These are phyloP conservation scores for Alca torda DNA, from an alignment of 2,797 vertebrate genomes.

Conservation along the genomic window DNA sequence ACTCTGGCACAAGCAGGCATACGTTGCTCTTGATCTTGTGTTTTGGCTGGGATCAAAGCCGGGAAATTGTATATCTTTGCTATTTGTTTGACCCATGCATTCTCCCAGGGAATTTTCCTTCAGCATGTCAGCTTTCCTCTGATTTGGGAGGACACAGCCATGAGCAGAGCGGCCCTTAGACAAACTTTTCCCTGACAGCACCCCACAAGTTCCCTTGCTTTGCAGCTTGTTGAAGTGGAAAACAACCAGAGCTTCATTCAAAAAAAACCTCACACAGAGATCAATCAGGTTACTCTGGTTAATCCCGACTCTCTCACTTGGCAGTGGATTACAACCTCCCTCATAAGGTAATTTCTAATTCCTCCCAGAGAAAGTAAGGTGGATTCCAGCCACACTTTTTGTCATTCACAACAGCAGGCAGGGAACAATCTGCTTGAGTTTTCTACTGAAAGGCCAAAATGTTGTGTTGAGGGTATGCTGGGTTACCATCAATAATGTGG, in stretches of 20 bases:
- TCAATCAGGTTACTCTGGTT: slow-evolving; percentile 52
- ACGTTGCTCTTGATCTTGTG: background rate
- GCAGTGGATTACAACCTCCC: slow-evolving; percentile 18
- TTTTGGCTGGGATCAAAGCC: background rate
- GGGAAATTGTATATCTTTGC: background rate
- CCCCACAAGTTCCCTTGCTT: background rate
- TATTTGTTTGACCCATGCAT: background rate
- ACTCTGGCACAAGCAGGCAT: background rate
- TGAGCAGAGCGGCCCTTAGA: background rate
- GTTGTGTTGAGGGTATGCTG: background rate
- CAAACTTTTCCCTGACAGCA: background rate
- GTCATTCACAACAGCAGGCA: background rate
- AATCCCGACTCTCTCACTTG: slow-evolving; percentile 33
- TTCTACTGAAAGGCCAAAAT: background rate
- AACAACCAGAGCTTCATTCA: slow-evolving; percentile 15
- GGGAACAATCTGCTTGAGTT: background rate
- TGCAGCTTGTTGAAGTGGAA: background rate
- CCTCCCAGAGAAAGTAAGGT: background rate
- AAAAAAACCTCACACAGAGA: slow-evolving; percentile 53
- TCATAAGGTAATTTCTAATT: slow-evolving; percentile 32
- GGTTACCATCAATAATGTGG: background rate
- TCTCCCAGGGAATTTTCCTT: background rate
- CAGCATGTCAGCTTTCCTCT: background rate
- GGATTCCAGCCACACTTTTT: background rate
- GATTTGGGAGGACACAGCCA: background rate